These are phyloP conservation scores for Acropora yongei DNA, from an alignment of 64 coral and sea anemone genomes.

Conservation along the genomic window DNA sequence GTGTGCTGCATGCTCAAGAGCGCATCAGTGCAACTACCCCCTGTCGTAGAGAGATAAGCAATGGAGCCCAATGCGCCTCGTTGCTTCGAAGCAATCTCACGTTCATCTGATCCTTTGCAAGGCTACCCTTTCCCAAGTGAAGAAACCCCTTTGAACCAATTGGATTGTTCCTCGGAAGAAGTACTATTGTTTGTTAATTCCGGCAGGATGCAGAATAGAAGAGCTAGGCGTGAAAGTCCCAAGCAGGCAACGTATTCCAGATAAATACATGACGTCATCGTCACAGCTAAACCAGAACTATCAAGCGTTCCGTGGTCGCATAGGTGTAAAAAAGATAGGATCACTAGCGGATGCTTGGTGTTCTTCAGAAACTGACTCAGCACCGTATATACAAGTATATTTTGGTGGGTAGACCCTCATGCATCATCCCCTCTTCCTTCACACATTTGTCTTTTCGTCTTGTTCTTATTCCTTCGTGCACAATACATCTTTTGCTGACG, in stretches of 20 bases:
- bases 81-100: no score
- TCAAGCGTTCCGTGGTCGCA: constrained; percentile 16
- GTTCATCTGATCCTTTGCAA: no score
- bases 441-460: background rate
- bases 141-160: no score
- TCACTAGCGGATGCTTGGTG: background rate
- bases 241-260: background rate
- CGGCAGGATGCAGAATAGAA: background rate
- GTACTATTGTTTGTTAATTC: background rate
- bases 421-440: background rate
- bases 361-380: background rate
- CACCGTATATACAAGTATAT: constrained; percentile 12
- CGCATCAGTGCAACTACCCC: no score
- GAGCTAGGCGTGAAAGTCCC: constrained; percentile 20
- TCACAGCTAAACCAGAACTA: background rate
- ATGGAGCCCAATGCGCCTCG: no score
- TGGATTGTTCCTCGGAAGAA: no score
- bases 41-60: no score
- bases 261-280: constrained; percentile 35
- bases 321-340: constrained; percentile 1
- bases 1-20: no score
- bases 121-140: no score
- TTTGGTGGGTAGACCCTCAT: background rate
- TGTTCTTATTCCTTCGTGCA: background rate
- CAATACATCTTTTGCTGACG: background rate